Base-by-base conservation (phyloP, 1,140 invertebrate species). In the Camponotus vicinus region DNA sequence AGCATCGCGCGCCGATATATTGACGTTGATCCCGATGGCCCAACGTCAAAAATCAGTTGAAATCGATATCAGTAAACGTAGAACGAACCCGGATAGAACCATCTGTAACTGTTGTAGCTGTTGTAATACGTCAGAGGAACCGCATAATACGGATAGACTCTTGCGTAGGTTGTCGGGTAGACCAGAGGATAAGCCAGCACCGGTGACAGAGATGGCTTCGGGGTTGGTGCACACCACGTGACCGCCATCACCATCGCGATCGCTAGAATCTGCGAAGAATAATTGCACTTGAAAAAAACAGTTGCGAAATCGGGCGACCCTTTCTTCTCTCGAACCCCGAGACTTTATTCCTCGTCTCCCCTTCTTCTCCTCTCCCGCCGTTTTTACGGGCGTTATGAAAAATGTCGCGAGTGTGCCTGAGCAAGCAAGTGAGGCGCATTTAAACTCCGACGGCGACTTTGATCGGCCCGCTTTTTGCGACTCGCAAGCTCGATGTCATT, bases 41-140 rank as follows among this genome's bases (percentile, higher is more conserved):
- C 11, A 9, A 11, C 11, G 45, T 2, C 21, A 21, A 21, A 21
- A 21, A 21, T 21, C 21, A 21, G 21, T 11, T 11, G 45, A 49
- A 34, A 59, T 55, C n/a, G 15, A 42, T n/a, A 57, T 86, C 42
- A 87, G 49, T 89, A 89, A 27, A 64, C 1, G 34, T 89, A 90
- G 42, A 79, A 9, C 9, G 75, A 67, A 21, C 88, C 86, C 1
- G 89, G 91, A n/a, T 92, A 70, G 0, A 84, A 32, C 86, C 76
- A 91, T 42, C 77, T 89, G 63, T 27, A 27, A 27, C 27, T 27
- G 27, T 27, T 27, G 27, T 90, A 89, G 5, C 70, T 40, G 21
- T 86, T 49, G 8, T 66, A 87, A 77, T 92, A 92, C 18, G 88
- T 63, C 21, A 91, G 32, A 15, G 91, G 91, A 18, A 76, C 13